Base-by-base conservation (phyloP, 2,797 vertebrate species). In the Myotis daubentonii region DNA sequence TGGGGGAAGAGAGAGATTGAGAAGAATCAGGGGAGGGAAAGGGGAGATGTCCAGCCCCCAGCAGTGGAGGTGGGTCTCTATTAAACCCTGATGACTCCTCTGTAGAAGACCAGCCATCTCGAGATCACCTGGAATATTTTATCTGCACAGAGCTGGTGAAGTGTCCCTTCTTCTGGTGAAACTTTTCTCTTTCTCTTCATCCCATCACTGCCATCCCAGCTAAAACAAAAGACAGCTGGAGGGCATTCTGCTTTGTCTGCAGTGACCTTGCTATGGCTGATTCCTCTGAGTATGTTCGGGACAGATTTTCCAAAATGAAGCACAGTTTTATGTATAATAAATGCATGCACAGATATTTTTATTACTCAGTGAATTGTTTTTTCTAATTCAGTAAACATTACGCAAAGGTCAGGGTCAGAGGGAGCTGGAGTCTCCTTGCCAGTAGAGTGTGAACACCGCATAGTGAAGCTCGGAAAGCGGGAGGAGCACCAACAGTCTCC, bases 321-420 rank as follows among this genome's bases (percentile, higher is more conserved):
- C 91, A 15, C 1, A 86, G 89, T 82, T 97, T 94, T 36, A 71
- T 82, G 68, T 94, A 85, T 89, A 95, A 95, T 79, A 80, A 92
- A 88, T 4, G 6, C 5, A 51, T 17, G 51, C 5, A 68, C 5
- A 91, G 51, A 76, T 19, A 86, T 76, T 96, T 96, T 94, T 49
- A 70, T 79, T 96, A 95, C 97, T 96, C 81, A 75, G 83, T 33
- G 41, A 8, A 96, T 76, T 97, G 90, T 93, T 87, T 95, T 95
- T 80, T 41, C 83, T 80, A 96, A 96, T 94, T 84, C 65, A 96
- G 91, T 91, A 97, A 97, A 94, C 78, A 84, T 0, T 36, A 57
- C 4, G 38, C 68, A 96, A 94, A 97, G 97, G 96, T 96, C 94
- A 96, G 97, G 97, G 96, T 93, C 95, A 96, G 97, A 88, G 60